Evolutionary conservation across 2,113 vertebrate species (phyloP).

Genomic region (Neomonachus schauinslandi): DNA sequence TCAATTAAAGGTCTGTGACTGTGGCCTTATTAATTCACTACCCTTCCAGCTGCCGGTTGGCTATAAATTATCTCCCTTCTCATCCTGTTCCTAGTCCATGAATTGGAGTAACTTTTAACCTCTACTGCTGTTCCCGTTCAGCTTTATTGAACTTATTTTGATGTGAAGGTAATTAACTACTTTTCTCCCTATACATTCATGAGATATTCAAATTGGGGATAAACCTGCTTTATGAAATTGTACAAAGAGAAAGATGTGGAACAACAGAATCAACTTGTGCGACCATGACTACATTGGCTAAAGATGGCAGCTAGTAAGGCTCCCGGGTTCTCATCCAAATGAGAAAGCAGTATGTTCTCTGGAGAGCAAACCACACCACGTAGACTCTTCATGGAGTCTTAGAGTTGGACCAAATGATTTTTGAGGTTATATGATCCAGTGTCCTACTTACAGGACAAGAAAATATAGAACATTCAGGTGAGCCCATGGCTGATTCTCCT

Average conservation of each 20-base stretch:
- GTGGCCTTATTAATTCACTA: slow-evolving; percentile 68
- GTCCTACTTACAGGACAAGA: not conserved
- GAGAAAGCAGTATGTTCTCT: not conserved
- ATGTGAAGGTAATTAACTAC: slow-evolving; percentile 24
- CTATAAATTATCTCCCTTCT: slow-evolving; percentile 70
- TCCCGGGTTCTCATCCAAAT: not conserved
- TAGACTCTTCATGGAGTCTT: not conserved
- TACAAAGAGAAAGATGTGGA: slow-evolving; percentile 42
- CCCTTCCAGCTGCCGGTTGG: slow-evolving; percentile 62
- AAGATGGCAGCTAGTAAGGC: slow-evolving; percentile 22
- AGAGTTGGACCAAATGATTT: not conserved
- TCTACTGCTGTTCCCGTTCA: slow-evolving; percentile 61
- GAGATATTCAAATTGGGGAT: slow-evolving; percentile 55
- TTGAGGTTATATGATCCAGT: not conserved
- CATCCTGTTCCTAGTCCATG: slow-evolving; percentile 43
- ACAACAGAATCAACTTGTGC: slow-evolving; percentile 41
- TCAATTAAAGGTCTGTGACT: slow-evolving; percentile 71
- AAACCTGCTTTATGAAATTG: slow-evolving; percentile 54
- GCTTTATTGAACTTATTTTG: slow-evolving; percentile 59
- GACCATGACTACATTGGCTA: not conserved
- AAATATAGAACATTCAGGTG: not conserved
- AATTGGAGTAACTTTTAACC: slow-evolving; percentile 67
- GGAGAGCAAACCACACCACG: not conserved
- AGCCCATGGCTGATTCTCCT: not conserved
- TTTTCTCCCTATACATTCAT: slow-evolving; percentile 32